phyloP scores from a whole-genome alignment of 64 coral and sea anemone species.

The Pocillopora damicornis region DNA sequence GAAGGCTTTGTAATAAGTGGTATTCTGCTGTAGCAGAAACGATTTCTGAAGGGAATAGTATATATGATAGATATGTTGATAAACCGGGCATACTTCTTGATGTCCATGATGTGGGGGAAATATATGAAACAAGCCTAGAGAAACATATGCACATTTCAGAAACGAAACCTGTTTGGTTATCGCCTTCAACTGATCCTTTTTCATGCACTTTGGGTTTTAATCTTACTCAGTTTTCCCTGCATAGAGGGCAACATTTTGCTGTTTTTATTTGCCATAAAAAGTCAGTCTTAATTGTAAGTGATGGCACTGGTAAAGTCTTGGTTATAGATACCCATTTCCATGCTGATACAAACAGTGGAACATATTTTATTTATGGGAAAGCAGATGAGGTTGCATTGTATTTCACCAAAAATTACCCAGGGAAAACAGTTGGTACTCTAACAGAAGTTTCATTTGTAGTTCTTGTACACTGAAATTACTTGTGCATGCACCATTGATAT shows the following conservation, averaged over 20 bases:
- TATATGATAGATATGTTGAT: conserved; percentile 8
- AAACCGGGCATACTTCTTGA: not conserved
- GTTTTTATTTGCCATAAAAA: not conserved
- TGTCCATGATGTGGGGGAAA: not conserved
- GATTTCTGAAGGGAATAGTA: conserved; percentile 3
- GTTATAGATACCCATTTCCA: conserved; percentile 29
- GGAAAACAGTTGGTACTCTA: conserved; percentile 20
- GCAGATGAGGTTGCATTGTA: conserved; percentile 16
- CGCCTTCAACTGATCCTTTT: conserved; percentile 7
- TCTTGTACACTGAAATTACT: not conserved
- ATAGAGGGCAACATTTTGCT: conserved; percentile 4
- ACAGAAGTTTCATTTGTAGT: conserved; percentile 22
- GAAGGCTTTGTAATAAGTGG: conserved; percentile 13
- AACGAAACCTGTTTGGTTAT: conserved; percentile 18
- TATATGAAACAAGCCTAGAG: not conserved
- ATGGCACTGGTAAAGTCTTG: not conserved
- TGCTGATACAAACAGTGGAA: conserved; percentile 26
- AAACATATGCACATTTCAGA: conserved; percentile 10
- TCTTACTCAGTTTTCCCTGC: conserved; percentile 1
- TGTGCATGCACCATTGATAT: not conserved
- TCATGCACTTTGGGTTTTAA: conserved; percentile 5
- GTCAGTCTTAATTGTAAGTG: conserved; percentile 23
- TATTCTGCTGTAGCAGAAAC: conserved; percentile 4
- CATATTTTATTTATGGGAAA: conserved; percentile 13
- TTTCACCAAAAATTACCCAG: conserved; percentile 23